Base-by-base conservation (phyloP, 2,888 invertebrate genomes). In the Sthenelais limicola region DNA sequence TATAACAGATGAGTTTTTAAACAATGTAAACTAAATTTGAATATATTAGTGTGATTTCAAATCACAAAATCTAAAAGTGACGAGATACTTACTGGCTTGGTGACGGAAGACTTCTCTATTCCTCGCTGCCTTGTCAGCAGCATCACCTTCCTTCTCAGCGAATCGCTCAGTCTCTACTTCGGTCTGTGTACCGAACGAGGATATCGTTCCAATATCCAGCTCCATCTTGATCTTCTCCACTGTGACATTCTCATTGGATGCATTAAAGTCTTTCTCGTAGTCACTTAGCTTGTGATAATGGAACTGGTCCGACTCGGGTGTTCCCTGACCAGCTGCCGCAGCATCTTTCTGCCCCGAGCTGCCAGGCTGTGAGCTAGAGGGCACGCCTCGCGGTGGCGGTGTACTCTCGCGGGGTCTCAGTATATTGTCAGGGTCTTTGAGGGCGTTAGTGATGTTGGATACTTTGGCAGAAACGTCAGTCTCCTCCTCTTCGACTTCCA, bases 151-250 rank as follows among this genome's bases (percentile, higher is more conserved):
- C 1, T 12, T 24, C 5, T 28, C 9, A 21, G 33, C 32, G 24
- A 62, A 62, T 43, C 21, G 15, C 24, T 62, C 62, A 3, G 26
- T 26, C 38, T 62, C 62, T 28, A 35, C 62, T 21, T 62, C 62
- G 3, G 38, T 38, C n/a, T 43, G 35, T 2, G 62, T 7, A 7
- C 62, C 62, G 9, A 62, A 21, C 7, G 62, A 62, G 4, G 62
- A 67, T 35, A 81, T 78, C n/a, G 77, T 75, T 15, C 75, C 77
- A 28, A 79, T 71, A 51, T 83, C 81, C 3, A 77, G 77, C 71
- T 81, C 79, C 9, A 79, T 76, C 33, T 82, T 82, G 12, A 82
- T 79, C 38, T 62, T 62, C 73, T 83, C 83, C 4, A 83, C 82
- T 15, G 78, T 78, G 18, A 82, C 83, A 38, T 73, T 75, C 28